Conservation (phyloP, 2,888 invertebrate species). For the Drosophila percnosoma region DNA sequence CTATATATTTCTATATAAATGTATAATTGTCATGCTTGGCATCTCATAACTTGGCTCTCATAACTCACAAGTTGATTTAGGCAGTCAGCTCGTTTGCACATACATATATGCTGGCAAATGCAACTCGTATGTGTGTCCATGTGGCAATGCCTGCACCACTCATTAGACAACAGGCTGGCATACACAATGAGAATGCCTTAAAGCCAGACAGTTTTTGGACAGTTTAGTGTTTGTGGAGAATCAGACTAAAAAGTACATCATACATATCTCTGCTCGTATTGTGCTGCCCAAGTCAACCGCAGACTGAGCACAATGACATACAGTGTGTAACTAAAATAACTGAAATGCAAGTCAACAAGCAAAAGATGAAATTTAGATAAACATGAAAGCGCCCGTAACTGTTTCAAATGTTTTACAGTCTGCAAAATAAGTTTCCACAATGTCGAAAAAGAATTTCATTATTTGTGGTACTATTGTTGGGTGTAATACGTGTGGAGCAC, state of each 20-base stretch:
- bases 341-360: slow-evolving; percentile 40
- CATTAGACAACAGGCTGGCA: slow-evolving; percentile 20
- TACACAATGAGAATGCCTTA: slow-evolving; percentile 26
- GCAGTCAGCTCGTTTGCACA: neutral
- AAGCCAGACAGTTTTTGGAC: slow-evolving; percentile 67
- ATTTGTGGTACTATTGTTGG: neutral
- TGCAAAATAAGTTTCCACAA: neutral
- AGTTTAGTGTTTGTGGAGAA: slow-evolving; percentile 69
- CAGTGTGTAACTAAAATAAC: slow-evolving; percentile 22
- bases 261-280: slow-evolving; percentile 13
- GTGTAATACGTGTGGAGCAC: too few species aligned
- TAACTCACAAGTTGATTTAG: slow-evolving; percentile 8
- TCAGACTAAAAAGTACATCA: slow-evolving; percentile 51
- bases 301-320: slow-evolving; percentile 19
- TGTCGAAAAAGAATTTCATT: neutral
- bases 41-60: slow-evolving; percentile 13
- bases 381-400: slow-evolving; percentile 16
- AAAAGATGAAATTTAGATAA: slow-evolving; percentile 50
- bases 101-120: slow-evolving; percentile 35
- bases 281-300: slow-evolving; percentile 52
- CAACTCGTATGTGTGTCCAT: slow-evolving; percentile 10
- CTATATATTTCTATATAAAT: neutral
- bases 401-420: slow-evolving; percentile 22
- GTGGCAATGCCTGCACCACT: neutral
- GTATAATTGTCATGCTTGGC: slow-evolving; percentile 9